phyloP scores from a whole-genome alignment of 92 coral and sea anemone genomes.

The Meandrina meandrites region DNA sequence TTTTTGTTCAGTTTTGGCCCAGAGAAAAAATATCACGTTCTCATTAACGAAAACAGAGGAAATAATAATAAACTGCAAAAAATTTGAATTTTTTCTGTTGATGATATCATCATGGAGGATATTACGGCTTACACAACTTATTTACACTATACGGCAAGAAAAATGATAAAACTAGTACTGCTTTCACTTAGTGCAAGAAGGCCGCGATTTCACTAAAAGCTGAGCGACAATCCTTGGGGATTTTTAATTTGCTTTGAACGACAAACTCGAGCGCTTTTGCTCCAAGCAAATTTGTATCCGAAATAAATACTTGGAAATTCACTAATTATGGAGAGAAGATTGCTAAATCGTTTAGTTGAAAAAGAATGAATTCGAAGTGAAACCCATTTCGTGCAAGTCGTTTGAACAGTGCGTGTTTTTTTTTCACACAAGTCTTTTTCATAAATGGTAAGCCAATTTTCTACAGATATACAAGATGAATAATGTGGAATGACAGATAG shows the following conservation, averaged over 20 bases:
- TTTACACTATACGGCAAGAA: conserved; percentile 1
- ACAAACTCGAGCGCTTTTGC: not conserved
- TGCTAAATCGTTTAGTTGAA: not conserved
- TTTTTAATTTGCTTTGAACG: not conserved
- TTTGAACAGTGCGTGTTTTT: too few species aligned
- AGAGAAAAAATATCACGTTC: too few species aligned
- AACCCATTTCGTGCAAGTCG: not conserved
- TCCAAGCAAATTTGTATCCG: not conserved
- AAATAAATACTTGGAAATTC: too few species aligned
- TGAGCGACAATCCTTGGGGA: too few species aligned
- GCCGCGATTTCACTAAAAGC: not conserved
- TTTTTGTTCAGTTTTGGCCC: too few species aligned
- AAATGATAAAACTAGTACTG: not conserved
- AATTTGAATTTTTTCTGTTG: not conserved
- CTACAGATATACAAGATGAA: not conserved
- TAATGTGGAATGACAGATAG: not conserved
- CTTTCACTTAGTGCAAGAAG: not conserved
- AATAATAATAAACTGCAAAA: too few species aligned
- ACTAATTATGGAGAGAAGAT: too few species aligned
- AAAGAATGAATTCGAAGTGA: not conserved
- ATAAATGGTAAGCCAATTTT: not conserved
- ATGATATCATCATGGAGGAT: not conserved
- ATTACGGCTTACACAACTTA: not conserved
- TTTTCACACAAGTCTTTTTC: not conserved
- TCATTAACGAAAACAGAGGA: too few species aligned